Percentiles rank a stretch among this genome's conserved stretches.
phyloP scores from a whole-genome alignment of 1,140 invertebrate species.

The Harpegnathos saltator region DNA sequence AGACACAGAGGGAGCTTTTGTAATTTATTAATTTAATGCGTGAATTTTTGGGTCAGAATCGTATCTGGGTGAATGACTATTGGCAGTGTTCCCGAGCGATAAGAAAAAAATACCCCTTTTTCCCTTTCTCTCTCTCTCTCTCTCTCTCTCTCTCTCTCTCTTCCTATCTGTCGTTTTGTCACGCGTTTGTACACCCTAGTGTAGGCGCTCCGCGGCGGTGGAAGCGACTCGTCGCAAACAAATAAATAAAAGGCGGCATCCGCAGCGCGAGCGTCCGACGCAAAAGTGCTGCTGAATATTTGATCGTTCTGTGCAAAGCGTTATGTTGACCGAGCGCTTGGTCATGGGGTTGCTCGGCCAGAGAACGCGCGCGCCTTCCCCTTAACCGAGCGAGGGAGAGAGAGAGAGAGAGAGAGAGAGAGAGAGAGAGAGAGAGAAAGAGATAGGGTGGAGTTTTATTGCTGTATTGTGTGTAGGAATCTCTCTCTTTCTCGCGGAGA shows the following conservation, averaged over 20 bases:
- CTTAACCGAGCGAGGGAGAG: conserved; percentile 58
- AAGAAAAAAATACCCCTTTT: conserved; percentile 73
- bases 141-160: background rate
- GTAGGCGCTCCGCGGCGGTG: conserved; percentile 20
- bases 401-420: conserved; percentile 25
- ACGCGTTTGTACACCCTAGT: conserved; percentile 56
- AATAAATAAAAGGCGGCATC: conserved; percentile 77
- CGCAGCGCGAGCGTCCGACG: conserved; percentile 36
- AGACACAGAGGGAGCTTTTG: conserved; percentile 67
- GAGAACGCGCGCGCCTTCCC: conserved; percentile 24
- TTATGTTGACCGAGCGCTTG: conserved; percentile 64
- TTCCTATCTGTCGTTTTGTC: conserved; percentile 48
- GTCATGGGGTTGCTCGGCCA: conserved; percentile 48
- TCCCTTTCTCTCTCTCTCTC: background rate
- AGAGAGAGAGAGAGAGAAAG: conserved; percentile 8
- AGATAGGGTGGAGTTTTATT: conserved; percentile 50
- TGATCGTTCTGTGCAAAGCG: conserved; percentile 61
- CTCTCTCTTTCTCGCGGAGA: background rate
- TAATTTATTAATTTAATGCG: conserved; percentile 85
- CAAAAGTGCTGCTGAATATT: conserved; percentile 71
- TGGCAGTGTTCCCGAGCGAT: conserved; percentile 79
- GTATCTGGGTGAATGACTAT: conserved; percentile 76
- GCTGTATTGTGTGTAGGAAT: conserved; percentile 31
- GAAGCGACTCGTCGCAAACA: conserved; percentile 70
- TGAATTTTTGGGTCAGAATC: conserved; percentile 84